Base-by-base conservation (phyloP, 1,140 invertebrate genomes). In the Gerris buenoi region DNA sequence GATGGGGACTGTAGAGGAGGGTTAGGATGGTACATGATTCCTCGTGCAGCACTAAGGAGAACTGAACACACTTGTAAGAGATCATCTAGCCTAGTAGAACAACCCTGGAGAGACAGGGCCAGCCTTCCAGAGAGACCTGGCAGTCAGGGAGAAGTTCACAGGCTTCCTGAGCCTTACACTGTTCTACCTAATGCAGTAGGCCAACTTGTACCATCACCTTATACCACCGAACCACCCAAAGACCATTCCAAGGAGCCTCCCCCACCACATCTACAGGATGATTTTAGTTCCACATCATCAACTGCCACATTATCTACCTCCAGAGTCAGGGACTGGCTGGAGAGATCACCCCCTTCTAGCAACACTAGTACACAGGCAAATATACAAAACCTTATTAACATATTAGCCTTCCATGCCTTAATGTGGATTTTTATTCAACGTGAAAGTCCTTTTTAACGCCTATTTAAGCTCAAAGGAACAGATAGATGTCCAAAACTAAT, bases 351-450 rank as follows among this genome's bases (percentile, higher is more conserved):
- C 27, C 69, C 71, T 27, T 83, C 83, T 67, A 89, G 85, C 73
- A 86, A 86, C 76, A 84, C 85, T 73, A 87, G 88, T 76, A 89
- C 87, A 72, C 86, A 89, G 78, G 88, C 89, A 58, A 27, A 1
- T n/a, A n/a, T n/a, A n/a, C n/a, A n/a, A n/a, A n/a, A n/a, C n/a
- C n/a, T n/a, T n/a, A n/a, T n/a, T n/a, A n/a, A n/a, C n/a, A n/a
- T n/a, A n/a, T n/a, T n/a, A n/a, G n/a, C n/a, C n/a, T n/a, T n/a
- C n/a, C n/a, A n/a, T n/a, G n/a, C n/a, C n/a, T n/a, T n/a, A n/a
- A n/a, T n/a, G n/a, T n/a, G n/a, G n/a, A n/a, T n/a, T n/a, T n/a
- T n/a, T n/a, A n/a, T n/a, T n/a, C n/a, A n/a, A n/a, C n/a, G n/a
- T n/a, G n/a, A n/a, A n/a, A n/a, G n/a, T n/a, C n/a, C n/a, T n/a